Evolutionary conservation across 1,140 invertebrate genomes (phyloP), one percentile per base, ranked within the genome.

Genomic region (Pogonomyrmex barbatus): DNA sequence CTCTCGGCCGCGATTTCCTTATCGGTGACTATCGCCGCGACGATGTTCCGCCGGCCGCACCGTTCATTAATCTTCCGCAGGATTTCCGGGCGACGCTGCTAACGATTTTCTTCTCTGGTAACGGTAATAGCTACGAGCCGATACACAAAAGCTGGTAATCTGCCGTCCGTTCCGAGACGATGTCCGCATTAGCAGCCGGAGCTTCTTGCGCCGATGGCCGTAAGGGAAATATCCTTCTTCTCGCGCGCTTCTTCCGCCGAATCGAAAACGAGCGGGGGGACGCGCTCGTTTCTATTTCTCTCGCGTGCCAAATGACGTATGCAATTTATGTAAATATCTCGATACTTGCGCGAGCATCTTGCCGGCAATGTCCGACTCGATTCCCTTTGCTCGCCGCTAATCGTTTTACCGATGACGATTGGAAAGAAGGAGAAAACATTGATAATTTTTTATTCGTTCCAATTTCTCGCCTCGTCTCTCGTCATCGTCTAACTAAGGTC

Each of bases 51-150:
- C 30, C 36, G 39, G 42, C 24, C 39, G 39, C 24, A 17, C 39
- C 42, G 79, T 60, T 83, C 79, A 83, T 83, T 83, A 83, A 83
- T 83, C 79, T 83, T 83, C 56, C 30, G 4, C 33, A 14, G 68
- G 33, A 60, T 60, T 75, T 83, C 79, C 79, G 67, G 39, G 10
- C 79, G 67, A 71, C 14, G 79, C 30, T 60, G n/a, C 30, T 83
- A 75, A 75, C 54, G 79, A 75, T 83, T 30, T 75, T 60, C 79
- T 73, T 83, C 42, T 45, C 42, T 33, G 42, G 42, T 14, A 71
- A 82, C 36, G 30, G 67, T 70, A 60, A 60, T 54, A 30, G 42
- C 42, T 75, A 75, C 79, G 75, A 75, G 54, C 68, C 54, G 33
- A n/a, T n/a, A n/a, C 54, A n/a, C 62, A 75, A 83, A 62, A 71